Conservation (phyloP, 2,797 vertebrate genomes). For the Bradypus variegatus region DNA sequence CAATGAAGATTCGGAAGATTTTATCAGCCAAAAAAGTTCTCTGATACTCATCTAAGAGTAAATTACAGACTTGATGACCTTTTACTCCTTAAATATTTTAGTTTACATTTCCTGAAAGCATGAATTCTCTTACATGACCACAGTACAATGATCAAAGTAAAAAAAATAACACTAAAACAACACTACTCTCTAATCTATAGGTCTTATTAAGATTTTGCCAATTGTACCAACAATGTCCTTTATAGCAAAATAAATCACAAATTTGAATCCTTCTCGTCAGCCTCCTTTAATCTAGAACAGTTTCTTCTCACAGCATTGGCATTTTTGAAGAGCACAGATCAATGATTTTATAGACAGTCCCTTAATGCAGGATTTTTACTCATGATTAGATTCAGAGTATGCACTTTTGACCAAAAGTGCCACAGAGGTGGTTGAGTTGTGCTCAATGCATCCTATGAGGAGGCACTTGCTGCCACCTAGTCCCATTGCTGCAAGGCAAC, state of each 20-base stretch:
- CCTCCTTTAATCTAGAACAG: not conserved
- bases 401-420: not conserved
- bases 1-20: not conserved
- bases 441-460: not conserved
- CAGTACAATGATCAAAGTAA: not conserved
- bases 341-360: not conserved
- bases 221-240: not conserved
- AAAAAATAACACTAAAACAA: not conserved
- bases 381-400: not conserved
- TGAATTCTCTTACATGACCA: not conserved
- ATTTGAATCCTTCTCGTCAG: not conserved
- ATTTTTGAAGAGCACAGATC: not conserved
- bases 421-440: not conserved
- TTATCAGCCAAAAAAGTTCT: not conserved
- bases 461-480: not conserved
- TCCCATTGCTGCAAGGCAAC: not conserved
- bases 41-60: not conserved
- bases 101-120: slow-evolving; percentile 9
- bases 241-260: not conserved
- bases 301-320: not conserved
- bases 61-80: not conserved
- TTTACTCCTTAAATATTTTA: not conserved
- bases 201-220: not conserved
- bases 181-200: not conserved
- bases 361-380: not conserved